phyloP scores from a whole-genome alignment of 2,888 invertebrate species.

The Meloe dianella region DNA sequence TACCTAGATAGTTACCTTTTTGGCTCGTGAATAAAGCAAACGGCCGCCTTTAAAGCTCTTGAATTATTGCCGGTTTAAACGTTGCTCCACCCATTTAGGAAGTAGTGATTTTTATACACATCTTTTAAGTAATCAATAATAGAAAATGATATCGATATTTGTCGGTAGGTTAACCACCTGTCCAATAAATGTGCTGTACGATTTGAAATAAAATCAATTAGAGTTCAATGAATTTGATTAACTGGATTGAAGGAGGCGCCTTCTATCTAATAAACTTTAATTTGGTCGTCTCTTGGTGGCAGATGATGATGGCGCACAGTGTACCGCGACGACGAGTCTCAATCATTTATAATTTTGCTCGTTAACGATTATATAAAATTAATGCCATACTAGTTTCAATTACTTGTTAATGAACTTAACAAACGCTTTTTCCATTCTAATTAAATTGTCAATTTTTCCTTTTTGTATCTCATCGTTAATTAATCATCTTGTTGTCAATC shows the following conservation, averaged over 20 bases:
- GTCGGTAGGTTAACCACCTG: too few species aligned
- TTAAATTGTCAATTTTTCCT: conserved; percentile 30
- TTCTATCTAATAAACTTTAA: conserved; percentile 31
- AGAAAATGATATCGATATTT: background rate
- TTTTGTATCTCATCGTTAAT: conserved; percentile 21
- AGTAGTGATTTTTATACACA: conserved; percentile 39
- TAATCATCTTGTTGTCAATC: background rate
- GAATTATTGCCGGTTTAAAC: conserved; percentile 43
- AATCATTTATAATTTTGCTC: conserved; percentile 34
- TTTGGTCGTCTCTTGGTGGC: conserved; percentile 27
- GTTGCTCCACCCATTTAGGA: conserved; percentile 37
- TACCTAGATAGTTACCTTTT: conserved; percentile 31
- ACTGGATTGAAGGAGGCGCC: conserved; percentile 23
- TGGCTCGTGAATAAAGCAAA: conserved; percentile 29
- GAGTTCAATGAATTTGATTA: conserved; percentile 15
- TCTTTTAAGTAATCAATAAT: conserved; percentile 25
- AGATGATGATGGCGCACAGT: conserved; percentile 17
- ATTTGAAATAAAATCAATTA: background rate
- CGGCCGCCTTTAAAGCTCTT: conserved; percentile 32
- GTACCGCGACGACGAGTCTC: conserved; percentile 23
- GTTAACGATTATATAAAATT: conserved; percentile 32
- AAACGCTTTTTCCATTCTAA: conserved; percentile 27
- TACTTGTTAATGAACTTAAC: conserved; percentile 32
- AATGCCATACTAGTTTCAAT: conserved; percentile 29
- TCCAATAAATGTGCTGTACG: background rate